Percentiles rank a stretch among this genome's conserved stretches.
These are phyloP conservation scores for Odontophorus gujanensis DNA, from an alignment of 2,113 vertebrate genomes.

Conservation along the genomic window DNA sequence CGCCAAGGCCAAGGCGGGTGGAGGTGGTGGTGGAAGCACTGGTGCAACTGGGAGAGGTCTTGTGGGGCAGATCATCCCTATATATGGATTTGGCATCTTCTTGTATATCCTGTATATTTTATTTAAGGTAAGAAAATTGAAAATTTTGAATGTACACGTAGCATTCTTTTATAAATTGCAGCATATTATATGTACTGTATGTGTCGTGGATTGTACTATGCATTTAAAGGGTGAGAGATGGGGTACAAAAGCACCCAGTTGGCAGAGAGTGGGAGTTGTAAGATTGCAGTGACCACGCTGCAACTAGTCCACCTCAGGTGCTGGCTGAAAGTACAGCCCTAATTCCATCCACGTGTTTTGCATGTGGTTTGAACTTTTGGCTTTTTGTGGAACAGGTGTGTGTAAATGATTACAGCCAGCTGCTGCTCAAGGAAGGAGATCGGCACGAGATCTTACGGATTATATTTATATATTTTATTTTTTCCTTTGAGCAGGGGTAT, in stretches of 20 bases:
- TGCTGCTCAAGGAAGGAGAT: neutral
- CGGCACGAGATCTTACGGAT: neutral
- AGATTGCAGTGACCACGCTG: neutral
- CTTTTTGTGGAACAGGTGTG: neutral
- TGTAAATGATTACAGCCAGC: neutral
- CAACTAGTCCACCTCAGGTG: neutral
- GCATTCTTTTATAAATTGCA: neutral
- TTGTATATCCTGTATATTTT: conserved; percentile 95
- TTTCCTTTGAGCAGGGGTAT: neutral
- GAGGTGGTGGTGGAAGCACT: conserved; percentile 52
- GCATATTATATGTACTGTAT: accelerated
- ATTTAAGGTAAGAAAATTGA: conserved; percentile 87
- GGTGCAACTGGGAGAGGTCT: conserved; percentile 83
- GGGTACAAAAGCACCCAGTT: neutral
- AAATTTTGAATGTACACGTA: neutral
- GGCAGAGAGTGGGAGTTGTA: neutral
- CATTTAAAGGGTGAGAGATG: neutral
- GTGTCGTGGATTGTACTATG: neutral
- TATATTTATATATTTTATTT: neutral
- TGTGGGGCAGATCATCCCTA: conserved; percentile 91
- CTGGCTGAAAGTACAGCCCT: neutral
- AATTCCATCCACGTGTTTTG: neutral
- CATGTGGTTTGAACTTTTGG: neutral
- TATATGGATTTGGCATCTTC: conserved; percentile 96
- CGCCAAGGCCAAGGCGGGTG: conserved; percentile 81